phyloP scores from a whole-genome alignment of 1,140 invertebrate species.

The Portunus trituberculatus region DNA sequence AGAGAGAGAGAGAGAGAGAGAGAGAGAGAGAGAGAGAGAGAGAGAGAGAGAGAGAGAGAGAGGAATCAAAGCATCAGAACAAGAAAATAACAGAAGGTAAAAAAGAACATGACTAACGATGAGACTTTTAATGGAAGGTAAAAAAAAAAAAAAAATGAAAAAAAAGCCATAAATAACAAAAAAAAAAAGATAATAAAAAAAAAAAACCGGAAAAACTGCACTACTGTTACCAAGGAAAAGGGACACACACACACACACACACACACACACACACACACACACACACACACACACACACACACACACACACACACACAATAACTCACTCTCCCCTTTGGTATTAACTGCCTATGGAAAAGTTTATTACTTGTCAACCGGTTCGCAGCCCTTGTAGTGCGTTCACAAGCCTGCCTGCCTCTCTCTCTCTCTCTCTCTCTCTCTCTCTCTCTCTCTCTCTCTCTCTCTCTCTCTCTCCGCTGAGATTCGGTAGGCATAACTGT shows the following conservation, averaged over 20 bases:
- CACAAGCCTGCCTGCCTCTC: too few species aligned
- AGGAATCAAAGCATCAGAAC: neutral
- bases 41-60: neutral
- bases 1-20: neutral
- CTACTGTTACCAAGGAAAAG: too few species aligned
- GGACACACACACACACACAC: neutral
- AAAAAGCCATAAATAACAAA: too few species aligned
- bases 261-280: constrained; percentile 20
- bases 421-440: too few species aligned
- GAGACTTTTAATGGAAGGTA: neutral
- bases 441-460: neutral
- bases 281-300: constrained; percentile 16
- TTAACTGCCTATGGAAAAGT: too few species aligned
- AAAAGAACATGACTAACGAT: neutral
- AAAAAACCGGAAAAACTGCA: neutral
- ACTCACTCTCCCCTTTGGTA: too few species aligned
- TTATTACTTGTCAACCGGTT: too few species aligned
- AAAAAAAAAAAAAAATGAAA: neutral
- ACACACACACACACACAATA: too few species aligned
- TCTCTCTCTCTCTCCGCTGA: neutral
- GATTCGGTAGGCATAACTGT: neutral
- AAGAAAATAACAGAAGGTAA: neutral
- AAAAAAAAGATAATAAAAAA: too few species aligned
- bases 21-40: too few species aligned
- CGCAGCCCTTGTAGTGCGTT: too few species aligned